Evolutionary conservation across 2,113 vertebrate genomes (phyloP).

Genomic region (Rhineura floridana): DNA sequence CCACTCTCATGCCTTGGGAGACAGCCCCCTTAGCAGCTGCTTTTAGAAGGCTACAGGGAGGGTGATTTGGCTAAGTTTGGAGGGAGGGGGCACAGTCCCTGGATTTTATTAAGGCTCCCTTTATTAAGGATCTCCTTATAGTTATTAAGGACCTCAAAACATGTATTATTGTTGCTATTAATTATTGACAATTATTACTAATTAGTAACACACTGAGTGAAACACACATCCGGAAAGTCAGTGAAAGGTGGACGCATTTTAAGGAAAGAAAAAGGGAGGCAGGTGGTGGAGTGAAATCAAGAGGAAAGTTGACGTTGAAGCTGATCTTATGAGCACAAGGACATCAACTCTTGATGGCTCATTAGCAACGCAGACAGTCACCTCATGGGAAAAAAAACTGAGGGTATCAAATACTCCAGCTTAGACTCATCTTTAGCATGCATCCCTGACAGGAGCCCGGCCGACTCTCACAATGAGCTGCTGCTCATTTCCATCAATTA

Average conservation of each 20-base stretch:
- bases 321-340: background rate
- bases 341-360: constrained; percentile 10
- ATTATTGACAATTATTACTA: too few species aligned
- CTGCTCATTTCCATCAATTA: background rate
- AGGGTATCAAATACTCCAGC: constrained; percentile 7
- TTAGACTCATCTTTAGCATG: background rate
- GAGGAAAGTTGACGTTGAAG: background rate
- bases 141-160: too few species aligned
- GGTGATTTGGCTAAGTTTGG: background rate
- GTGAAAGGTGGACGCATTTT: too few species aligned
- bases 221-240: background rate
- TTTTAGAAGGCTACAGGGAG: background rate
- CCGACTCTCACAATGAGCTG: background rate
- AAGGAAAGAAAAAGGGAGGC: too few species aligned
- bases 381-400: constrained; percentile 30
- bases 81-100: too few species aligned
- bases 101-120: too few species aligned
- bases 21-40: background rate
- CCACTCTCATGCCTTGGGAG: background rate
- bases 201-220: too few species aligned
- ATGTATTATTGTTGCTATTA: too few species aligned
- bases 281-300: background rate
- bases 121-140: too few species aligned
- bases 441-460: background rate
- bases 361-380: constrained; percentile 23